Percentiles rank a stretch among this genome's conserved stretches.
phyloP scores from a whole-genome alignment of 2,113 vertebrate species.

The Dissostichus mawsoni region DNA sequence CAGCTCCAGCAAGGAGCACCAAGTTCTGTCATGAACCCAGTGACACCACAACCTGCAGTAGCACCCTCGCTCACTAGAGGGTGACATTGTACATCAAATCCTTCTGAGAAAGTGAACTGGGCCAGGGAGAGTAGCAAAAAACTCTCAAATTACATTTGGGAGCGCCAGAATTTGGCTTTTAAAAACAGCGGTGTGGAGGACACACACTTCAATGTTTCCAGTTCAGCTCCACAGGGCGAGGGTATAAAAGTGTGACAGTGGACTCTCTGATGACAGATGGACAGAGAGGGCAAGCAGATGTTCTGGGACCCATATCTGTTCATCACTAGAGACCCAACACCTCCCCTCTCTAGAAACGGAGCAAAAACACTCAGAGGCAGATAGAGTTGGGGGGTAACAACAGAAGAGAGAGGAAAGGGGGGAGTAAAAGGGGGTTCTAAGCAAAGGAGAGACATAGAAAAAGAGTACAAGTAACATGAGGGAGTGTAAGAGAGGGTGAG shows the following conservation, averaged over 20 bases:
- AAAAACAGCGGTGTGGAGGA: constrained; percentile 67
- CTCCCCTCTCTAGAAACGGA: constrained; percentile 20
- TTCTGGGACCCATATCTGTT: constrained; percentile 64
- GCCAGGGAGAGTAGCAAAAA: constrained; percentile 30
- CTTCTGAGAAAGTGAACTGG: constrained; percentile 20
- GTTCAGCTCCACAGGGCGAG: constrained; percentile 57
- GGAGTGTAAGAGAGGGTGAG: constrained; percentile 56
- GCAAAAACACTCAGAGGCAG: constrained; percentile 10
- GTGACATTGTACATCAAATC: constrained; percentile 39
- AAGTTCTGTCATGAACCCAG: constrained; percentile 76
- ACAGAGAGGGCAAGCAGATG: constrained; percentile 75
- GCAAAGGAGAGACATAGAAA: constrained; percentile 23
- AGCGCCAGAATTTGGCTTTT: constrained; percentile 57
- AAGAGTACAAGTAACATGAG: constrained; percentile 40
- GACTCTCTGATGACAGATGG: constrained; percentile 72
- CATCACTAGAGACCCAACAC: constrained; percentile 44
- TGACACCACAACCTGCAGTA: constrained; percentile 70
- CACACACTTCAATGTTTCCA: constrained; percentile 71
- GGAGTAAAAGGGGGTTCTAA: constrained; percentile 12
- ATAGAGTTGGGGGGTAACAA: background rate
- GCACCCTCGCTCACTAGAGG: constrained; percentile 65
- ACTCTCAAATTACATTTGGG: constrained; percentile 69
- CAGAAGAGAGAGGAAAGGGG: constrained; percentile 1
- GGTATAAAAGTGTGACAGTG: constrained; percentile 40
- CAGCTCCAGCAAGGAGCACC: constrained; percentile 66